Base-by-base conservation (phyloP, 2,888 invertebrate genomes). In the Eristalinus sepulchralis region DNA sequence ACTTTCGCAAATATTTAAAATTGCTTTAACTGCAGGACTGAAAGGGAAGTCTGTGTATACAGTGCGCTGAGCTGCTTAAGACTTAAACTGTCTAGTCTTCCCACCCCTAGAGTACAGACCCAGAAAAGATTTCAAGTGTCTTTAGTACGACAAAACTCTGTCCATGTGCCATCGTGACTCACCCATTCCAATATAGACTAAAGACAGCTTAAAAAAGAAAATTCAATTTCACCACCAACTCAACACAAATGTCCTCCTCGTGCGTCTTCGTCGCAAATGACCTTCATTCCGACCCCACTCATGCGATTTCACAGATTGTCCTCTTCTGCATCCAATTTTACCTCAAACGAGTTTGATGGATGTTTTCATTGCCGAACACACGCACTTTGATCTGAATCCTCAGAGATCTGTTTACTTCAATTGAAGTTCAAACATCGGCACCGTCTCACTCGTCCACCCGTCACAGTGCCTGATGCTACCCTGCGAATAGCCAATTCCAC, bases 331-430 rank as follows among this genome's bases (percentile, higher is more conserved):
- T 33, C 33, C 78, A 53, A 59, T 64, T 39, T 64, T 53, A 64
- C 22, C 34, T n/a, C 63, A n/a, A 31, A 22, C 57, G 47, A 39
- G 20, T 31, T 68, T 81, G 75, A 81, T 81, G 55, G 81, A 81
- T 81, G 81, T 75, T 75, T 81, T 81, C 75, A 81, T 81, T 75
- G 59, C 75, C 17, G 60, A 80, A 34, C 11, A 20, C 68, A 22
- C 31, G 20, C 62, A 73, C 81, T 75, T 81, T 81, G 81, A 81
- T 75, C 75, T 81, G 47, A 1, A 57, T 64, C 27, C 55, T 22
- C 13, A 4, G 6, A 1, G 47, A 75, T 47, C 31, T 75, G 75
- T 81, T 81, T 75, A 75, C 27, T 39, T 13, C 27, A 67, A 27
- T 27, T 80, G 67, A 80, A 73, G 67, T 80, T 68, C 73, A 63